A percentile compares a stretch with the other conserved stretches of the same genome.
These are phyloP conservation scores for Leuciscus idus DNA, from an alignment of 2,113 vertebrate genomes.

Conservation along the genomic window DNA sequence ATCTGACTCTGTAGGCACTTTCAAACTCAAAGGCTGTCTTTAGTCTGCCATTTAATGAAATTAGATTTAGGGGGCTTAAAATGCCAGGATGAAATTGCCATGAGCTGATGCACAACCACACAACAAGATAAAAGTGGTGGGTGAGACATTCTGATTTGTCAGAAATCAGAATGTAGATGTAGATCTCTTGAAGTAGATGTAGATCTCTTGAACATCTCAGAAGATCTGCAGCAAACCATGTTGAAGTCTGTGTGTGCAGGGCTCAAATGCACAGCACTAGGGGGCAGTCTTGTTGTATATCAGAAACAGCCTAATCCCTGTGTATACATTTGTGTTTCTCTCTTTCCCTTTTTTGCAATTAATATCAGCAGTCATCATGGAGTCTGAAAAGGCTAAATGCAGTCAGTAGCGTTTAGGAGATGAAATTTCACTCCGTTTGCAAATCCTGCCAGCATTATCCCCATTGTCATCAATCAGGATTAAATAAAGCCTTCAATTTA, in stretches of 20 bases:
- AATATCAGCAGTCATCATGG: slow-evolving; percentile 43
- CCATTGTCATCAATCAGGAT: slow-evolving; percentile 43
- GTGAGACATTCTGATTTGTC: background rate
- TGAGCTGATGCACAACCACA: background rate
- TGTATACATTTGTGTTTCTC: background rate
- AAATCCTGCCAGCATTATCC: slow-evolving; percentile 51
- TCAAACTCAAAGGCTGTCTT: background rate
- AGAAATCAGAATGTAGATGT: slow-evolving; percentile 24
- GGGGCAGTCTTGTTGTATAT: slow-evolving; percentile 55
- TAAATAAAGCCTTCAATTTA: slow-evolving; percentile 58
- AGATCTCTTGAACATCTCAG: slow-evolving; percentile 17
- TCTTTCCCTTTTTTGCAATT: slow-evolving; percentile 35
- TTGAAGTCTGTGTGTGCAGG: background rate
- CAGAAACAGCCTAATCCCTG: background rate
- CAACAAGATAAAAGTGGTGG: background rate
- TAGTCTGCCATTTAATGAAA: background rate
- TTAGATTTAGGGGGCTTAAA: background rate
- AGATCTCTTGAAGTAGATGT: slow-evolving; percentile 22
- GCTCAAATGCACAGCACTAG: slow-evolving; percentile 45
- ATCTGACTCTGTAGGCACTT: slow-evolving; percentile 13
- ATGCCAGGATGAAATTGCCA: background rate
- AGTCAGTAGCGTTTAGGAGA: slow-evolving; percentile 52
- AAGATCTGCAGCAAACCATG: background rate
- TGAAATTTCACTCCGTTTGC: slow-evolving; percentile 59
- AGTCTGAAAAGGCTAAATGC: slow-evolving; percentile 47